Evolutionary conservation across 2,113 vertebrate genomes (phyloP).

Genomic region (Ptyas mucosa): DNA sequence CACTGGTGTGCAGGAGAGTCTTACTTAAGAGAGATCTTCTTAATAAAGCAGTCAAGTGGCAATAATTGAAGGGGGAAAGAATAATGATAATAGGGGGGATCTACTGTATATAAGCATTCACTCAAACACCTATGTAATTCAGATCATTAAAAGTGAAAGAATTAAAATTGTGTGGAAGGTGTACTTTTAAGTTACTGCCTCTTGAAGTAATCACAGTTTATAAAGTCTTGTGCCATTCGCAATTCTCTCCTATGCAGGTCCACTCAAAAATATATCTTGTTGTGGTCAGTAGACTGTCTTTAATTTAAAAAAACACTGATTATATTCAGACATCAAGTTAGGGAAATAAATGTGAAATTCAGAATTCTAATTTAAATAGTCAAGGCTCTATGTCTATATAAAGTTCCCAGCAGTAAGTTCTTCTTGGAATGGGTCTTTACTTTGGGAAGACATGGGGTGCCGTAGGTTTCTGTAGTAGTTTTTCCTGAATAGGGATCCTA

Average conservation of each 20-base stretch:
- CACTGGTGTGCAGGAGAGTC: not conserved
- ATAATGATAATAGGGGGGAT: not conserved
- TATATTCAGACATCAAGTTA: not conserved
- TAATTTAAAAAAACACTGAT: not conserved
- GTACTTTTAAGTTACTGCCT: not conserved
- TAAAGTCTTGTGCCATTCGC: not conserved
- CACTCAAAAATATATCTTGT: not conserved
- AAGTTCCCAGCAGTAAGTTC: not conserved
- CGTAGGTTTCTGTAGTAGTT: not conserved
- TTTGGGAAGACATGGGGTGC: not conserved
- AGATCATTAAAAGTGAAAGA: not conserved
- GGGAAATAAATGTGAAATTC: not conserved
- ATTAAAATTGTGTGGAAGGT: not conserved
- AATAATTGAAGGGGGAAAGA: not conserved
- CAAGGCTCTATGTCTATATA: not conserved
- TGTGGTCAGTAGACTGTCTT: not conserved
- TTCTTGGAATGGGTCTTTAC: not conserved
- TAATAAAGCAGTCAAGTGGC: not conserved
- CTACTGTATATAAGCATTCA: no score
- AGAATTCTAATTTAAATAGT: not conserved
- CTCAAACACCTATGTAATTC: not conserved
- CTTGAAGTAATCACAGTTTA: not conserved
- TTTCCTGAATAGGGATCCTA: not conserved
- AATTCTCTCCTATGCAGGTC: not conserved
- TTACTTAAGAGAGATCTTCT: not conserved